phyloP scores from a whole-genome alignment of 2,113 vertebrate genomes.

The Egretta garzetta region DNA sequence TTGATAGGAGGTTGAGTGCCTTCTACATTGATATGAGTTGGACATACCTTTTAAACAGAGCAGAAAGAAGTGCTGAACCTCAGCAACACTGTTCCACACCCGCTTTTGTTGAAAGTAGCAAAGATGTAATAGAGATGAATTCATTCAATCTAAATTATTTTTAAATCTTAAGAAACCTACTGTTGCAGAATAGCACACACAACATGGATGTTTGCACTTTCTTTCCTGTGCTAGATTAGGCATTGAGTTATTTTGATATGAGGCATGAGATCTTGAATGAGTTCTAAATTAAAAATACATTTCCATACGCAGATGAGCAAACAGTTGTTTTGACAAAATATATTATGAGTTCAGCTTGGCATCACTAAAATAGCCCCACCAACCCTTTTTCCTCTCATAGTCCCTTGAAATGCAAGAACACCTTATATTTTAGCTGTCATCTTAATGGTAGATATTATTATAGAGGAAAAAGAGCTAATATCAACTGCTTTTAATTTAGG shows the following conservation, averaged over 20 bases:
- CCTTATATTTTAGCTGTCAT: slow-evolving; percentile 45
- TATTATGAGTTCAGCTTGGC: slow-evolving; percentile 13
- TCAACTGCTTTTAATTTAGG: slow-evolving; percentile 53
- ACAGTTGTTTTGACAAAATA: slow-evolving; percentile 23
- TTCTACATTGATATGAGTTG: neutral
- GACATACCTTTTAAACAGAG: neutral
- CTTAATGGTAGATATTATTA: slow-evolving; percentile 40
- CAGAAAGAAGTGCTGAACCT: neutral
- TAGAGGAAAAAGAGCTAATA: slow-evolving; percentile 60
- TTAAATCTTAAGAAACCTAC: neutral
- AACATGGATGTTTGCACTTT: neutral
- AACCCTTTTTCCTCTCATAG: slow-evolving; percentile 6
- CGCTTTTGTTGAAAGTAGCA: neutral
- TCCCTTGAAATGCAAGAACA: slow-evolving; percentile 28
- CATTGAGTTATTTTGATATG: neutral
- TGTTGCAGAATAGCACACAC: neutral
- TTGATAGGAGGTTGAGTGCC: neutral
- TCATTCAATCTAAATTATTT: neutral
- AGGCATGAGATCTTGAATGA: neutral
- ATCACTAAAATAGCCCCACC: slow-evolving; percentile 20
- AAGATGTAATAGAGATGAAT: neutral
- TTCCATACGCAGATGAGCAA: neutral
- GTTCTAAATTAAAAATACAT: slow-evolving; percentile 18
- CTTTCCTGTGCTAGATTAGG: neutral
- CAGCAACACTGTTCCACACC: neutral